Base-by-base conservation (phyloP, 2,113 vertebrate species). In the Cyprinodon brontotheroides region DNA sequence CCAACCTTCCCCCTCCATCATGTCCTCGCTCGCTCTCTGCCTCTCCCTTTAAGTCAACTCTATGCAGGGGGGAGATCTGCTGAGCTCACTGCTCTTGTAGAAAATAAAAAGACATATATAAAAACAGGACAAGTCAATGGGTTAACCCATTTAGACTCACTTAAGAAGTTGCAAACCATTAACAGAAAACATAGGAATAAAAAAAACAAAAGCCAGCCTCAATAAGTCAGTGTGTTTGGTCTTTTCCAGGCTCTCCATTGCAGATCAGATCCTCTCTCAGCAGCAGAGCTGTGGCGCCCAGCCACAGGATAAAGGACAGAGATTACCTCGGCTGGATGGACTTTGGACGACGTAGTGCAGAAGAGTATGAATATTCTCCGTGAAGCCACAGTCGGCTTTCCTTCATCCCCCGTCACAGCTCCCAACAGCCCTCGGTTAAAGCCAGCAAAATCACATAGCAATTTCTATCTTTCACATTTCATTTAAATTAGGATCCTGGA, bases 281-380 rank as follows among this genome's bases (percentile, higher is more conserved):
- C 86, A 96, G 91, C 92, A 95, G 94, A 89, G 92, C 96, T 90
- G 94, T 92, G 8, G 93, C 95, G 64, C 94, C 96, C 39, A 93
- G 86, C 41, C 97, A 98, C 94, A 95, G 96, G 91, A 97, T 98
- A 96, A 97, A 94, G 61, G 97, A 98, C 95, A 95, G 97, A 86
- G 97, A 99, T 90, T 99, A 99, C 92, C 89, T 96, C 79, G 98
- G 98, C 82, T 99, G 98, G 98, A 98, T 99, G 98, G 98, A 99
- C 91, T 99, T 99, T 67, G 97, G 98, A 37, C 92, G 96, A 12
- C 96, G 97, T 78, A 99, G 96, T 6, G 96, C 95, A 11, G 97
- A 99, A 86, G 97, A 98, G 82, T 97, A 97, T 0, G 89, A 99
- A 29, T 97, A 98, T 76, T 94, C 96, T 47, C 96, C 96, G 67